Base-by-base conservation (phyloP, 2,113 vertebrate species). In the Ursus arctos region DNA sequence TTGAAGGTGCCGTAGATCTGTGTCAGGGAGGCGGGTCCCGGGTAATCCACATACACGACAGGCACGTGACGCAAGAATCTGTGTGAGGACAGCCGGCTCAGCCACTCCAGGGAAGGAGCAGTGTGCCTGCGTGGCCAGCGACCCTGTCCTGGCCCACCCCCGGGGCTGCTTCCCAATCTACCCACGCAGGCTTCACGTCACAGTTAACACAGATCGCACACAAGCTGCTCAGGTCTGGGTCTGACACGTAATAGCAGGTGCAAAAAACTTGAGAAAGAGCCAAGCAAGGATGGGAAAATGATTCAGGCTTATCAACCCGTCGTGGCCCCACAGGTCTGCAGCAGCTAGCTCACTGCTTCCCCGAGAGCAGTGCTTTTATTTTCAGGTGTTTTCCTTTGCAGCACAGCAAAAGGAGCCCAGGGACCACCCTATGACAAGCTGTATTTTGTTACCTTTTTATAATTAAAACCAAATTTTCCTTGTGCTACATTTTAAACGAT, bases 1-100 rank as follows among this genome's bases (percentile, higher is more conserved):
- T 99, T 99, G 98, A 99, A 99, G 12, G 99, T 99, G 95, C 99
- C 99, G 9, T 99, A 99, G 95, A 99, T 99, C 99, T 99, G 99
- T 2, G 99, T 99, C 28, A 99, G 99, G 7, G 99, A 99, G 79
- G 99, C 99, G 6, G 99, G 99, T 8, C 99, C 99, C 7, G 99
- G 99, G 92, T 99, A 99, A 97, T 99, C 99, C 98, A 99, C 99
- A 1, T 99, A 99, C 95, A 99, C 99, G 61, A 99, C 99, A 15
- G 99, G 99, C 74, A 99, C 99, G 2, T 99, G 99, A 21, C 99
- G 99, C 74, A 99, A 97, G 98, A 99, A 99, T 94, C 99, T 99
- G 97, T 0, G 47, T 7, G 3, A 71, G 89, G 40, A 88, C 4
- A 55, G 83, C 22, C 11, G 0, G 74, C 61, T 97, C n/a, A 96